A percentile compares a stretch with the other conserved stretches of the same genome.
Conservation (phyloP, 2,797 vertebrate species). For the Octomys mimax region DNA sequence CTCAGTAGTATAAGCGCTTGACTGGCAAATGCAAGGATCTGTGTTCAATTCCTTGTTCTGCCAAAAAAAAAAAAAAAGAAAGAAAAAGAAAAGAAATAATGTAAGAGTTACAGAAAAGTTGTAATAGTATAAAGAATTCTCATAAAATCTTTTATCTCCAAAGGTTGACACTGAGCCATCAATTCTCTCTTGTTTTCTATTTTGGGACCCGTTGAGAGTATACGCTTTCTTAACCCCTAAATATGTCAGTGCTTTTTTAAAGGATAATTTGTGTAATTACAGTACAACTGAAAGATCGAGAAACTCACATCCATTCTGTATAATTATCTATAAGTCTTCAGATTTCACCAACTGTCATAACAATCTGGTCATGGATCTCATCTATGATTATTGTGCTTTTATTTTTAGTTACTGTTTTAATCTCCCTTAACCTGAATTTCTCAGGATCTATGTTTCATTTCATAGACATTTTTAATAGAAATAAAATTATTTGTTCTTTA, state of each 20-base stretch:
- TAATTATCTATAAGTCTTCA: neutral
- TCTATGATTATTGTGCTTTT: neutral
- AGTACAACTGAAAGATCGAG: neutral
- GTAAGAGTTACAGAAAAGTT: neutral
- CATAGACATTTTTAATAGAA: neutral
- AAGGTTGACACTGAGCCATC: neutral
- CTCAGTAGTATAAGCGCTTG: too few species aligned
- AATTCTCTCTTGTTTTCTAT: neutral
- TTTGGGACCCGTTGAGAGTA: neutral
- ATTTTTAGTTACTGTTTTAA: neutral
- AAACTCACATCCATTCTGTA: neutral
- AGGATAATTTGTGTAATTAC: neutral
- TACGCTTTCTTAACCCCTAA: neutral
- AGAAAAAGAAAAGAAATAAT: too few species aligned
- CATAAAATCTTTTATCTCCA: neutral
- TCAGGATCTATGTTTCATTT: neutral
- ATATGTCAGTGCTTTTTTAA: neutral
- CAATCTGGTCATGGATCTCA: neutral
- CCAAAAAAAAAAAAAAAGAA: too few species aligned
- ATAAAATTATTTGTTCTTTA: neutral
- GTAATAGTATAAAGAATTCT: neutral
- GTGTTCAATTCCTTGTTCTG: too few species aligned
- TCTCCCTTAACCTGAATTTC: neutral
- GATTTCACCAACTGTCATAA: neutral
- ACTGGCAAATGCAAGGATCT: too few species aligned